A percentile compares a stretch with the other conserved stretches of the same genome.
These are phyloP conservation scores for Pammene fasciana DNA, from an alignment of 2,888 invertebrate species.

Conservation along the genomic window DNA sequence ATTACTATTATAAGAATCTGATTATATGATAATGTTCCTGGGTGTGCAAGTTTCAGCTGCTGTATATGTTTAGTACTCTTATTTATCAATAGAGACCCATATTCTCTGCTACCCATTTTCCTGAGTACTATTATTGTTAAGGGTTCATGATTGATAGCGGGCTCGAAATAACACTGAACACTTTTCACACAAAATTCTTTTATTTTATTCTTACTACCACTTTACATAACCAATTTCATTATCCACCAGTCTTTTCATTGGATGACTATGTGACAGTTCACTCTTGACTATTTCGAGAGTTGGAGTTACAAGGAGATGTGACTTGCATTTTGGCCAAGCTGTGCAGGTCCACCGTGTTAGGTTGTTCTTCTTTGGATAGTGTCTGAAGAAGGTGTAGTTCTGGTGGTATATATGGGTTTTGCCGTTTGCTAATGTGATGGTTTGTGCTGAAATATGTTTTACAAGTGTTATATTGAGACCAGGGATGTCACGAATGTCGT, in stretches of 20 bases:
- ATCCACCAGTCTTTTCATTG: slow-evolving; percentile 3
- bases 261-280: slow-evolving; percentile 1
- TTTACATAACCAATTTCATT: slow-evolving; percentile 5
- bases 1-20: too few relatives aligned
- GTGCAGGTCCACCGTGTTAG: slow-evolving; percentile 12
- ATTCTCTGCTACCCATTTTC: too few relatives aligned
- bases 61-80: too few relatives aligned
- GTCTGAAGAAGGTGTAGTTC: slow-evolving; percentile 14
- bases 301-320: not conserved
- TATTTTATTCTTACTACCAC: not conserved
- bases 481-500: too few relatives aligned
- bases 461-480: not conserved
- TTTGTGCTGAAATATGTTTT: slow-evolving; percentile 5
- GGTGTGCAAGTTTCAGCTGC: too few relatives aligned
- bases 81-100: too few relatives aligned
- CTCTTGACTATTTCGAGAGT: not conserved
- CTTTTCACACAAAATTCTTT: not conserved
- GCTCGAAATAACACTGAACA: not conserved
- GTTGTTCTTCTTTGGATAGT: slow-evolving; percentile 3
- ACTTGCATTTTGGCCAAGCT: slow-evolving; percentile 12
- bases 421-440: slow-evolving; percentile 7
- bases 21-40: too few relatives aligned
- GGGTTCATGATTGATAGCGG: too few relatives aligned
- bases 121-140: too few relatives aligned
- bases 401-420: slow-evolving; percentile 14